A percentile compares a stretch with the other conserved stretches of the same genome.
Evolutionary conservation across 2,113 vertebrate genomes (phyloP).

Genomic region (Piaya cayana): DNA sequence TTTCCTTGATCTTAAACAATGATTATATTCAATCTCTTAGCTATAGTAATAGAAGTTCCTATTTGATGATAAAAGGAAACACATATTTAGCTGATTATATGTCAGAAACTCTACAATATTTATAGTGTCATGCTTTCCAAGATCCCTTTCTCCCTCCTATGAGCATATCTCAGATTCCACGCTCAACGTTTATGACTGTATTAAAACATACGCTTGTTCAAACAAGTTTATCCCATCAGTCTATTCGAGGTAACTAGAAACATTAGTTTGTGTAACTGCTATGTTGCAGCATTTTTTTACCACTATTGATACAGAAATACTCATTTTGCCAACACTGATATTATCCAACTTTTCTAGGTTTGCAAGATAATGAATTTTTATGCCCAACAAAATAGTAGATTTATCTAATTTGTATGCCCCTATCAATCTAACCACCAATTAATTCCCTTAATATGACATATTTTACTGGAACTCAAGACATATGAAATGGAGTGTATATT

Average conservation of each 20-base stretch:
- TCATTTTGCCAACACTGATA: not conserved
- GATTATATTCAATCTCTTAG: not conserved
- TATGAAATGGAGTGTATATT: not conserved
- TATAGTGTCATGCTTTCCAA: not conserved
- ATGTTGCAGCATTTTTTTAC: not conserved
- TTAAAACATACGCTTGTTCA: not conserved
- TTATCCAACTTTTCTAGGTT: not conserved
- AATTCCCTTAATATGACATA: not conserved
- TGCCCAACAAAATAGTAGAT: not conserved
- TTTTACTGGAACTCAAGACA: not conserved
- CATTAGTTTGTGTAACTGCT: not conserved
- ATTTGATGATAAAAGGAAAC: not conserved
- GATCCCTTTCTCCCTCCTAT: not conserved
- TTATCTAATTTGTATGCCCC: not conserved
- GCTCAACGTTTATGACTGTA: not conserved
- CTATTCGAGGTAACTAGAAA: not conserved
- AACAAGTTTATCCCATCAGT: not conserved
- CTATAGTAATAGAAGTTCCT: not conserved
- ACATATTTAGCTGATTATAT: not conserved
- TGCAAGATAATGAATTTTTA: not conserved
- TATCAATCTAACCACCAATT: not conserved
- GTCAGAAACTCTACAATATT: not conserved
- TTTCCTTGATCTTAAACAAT: not conserved
- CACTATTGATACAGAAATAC: not conserved
- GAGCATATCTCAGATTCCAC: not conserved